A percentile compares a stretch with the other conserved stretches of the same genome.
Conservation (phyloP, 1,140 invertebrate species). For the Aporrectodea caliginosa region DNA sequence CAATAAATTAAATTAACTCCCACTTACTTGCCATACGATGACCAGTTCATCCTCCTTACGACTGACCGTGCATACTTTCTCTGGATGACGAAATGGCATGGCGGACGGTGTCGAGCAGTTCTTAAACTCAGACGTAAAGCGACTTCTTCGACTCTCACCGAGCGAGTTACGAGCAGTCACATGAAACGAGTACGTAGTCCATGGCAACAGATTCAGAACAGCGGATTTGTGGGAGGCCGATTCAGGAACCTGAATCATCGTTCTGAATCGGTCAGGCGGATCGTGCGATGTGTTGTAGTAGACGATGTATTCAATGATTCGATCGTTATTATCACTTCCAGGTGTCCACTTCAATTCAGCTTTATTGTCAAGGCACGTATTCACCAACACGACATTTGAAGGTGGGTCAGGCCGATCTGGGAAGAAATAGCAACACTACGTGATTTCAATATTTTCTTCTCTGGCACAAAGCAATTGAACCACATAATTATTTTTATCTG, state of each 20-base stretch:
- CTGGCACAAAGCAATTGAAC: too few relatives aligned
- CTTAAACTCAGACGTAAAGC: conserved; percentile 64
- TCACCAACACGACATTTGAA: not conserved
- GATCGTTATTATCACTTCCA: conserved; percentile 83
- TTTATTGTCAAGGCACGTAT: conserved; percentile 50
- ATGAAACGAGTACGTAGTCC: conserved; percentile 94
- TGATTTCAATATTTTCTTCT: too few relatives aligned
- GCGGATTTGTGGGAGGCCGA: not conserved
- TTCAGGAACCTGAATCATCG: conserved; percentile 46
- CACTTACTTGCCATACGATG: conserved; percentile 88
- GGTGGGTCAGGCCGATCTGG: not conserved
- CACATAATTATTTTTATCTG: too few relatives aligned
- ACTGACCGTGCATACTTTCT: conserved; percentile 85
- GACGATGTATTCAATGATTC: conserved; percentile 84
- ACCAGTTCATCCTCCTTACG: conserved; percentile 81
- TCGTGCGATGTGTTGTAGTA: conserved; percentile 90
- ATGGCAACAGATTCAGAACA: conserved; percentile 60
- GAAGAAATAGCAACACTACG: too few relatives aligned
- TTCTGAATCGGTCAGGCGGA: conserved; percentile 72
- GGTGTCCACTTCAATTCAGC: conserved; percentile 74
- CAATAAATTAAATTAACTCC: too few relatives aligned
- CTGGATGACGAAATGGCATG: conserved; percentile 88
- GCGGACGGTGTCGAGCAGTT: conserved; percentile 81
- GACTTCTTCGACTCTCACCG: conserved; percentile 79
- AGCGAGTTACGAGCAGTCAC: conserved; percentile 91